These are phyloP conservation scores for Lasioglossum vierecki DNA, from an alignment of 2,888 invertebrate genomes.

Conservation along the genomic window DNA sequence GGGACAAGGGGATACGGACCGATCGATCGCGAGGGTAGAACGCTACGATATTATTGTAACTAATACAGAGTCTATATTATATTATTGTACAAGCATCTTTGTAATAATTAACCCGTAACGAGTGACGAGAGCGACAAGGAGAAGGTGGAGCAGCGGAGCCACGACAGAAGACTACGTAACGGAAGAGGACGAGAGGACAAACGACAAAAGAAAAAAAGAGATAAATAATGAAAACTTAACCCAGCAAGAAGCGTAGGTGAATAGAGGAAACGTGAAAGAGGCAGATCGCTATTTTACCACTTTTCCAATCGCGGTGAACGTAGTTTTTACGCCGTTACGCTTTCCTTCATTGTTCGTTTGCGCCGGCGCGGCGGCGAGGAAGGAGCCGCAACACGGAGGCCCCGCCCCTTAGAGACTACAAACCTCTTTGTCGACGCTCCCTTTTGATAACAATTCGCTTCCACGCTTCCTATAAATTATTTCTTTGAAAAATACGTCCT, in stretches of 20 bases:
- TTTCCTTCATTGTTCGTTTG: slow-evolving; percentile 48
- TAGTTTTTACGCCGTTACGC: slow-evolving; percentile 63
- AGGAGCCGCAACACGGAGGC: not conserved
- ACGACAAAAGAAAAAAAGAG: slow-evolving; percentile 1
- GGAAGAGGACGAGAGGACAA: slow-evolving; percentile 39
- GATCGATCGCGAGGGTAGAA: slow-evolving; percentile 60
- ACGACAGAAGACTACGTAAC: slow-evolving; percentile 48
- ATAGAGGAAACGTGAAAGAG: slow-evolving; percentile 63
- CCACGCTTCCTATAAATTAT: not conserved
- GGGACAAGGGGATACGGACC: slow-evolving; percentile 47
- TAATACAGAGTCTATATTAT: slow-evolving; percentile 83
- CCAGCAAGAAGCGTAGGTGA: slow-evolving; percentile 25
- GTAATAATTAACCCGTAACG: slow-evolving; percentile 75
- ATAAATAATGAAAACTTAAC: not conserved
- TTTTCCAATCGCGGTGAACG: slow-evolving; percentile 72
- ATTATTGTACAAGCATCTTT: slow-evolving; percentile 81
- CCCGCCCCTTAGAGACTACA: not conserved
- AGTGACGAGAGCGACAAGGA: slow-evolving; percentile 64
- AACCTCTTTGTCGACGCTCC: not conserved
- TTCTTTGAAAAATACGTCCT: not conserved
- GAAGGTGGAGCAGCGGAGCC: slow-evolving; percentile 48
- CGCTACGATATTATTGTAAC: slow-evolving; percentile 80
- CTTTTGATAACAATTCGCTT: not conserved
- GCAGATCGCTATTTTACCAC: slow-evolving; percentile 78
- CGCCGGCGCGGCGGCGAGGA: slow-evolving; percentile 30